These are phyloP conservation scores for Cyprinus carpio DNA, from an alignment of 2,113 vertebrate species.

Conservation along the genomic window DNA sequence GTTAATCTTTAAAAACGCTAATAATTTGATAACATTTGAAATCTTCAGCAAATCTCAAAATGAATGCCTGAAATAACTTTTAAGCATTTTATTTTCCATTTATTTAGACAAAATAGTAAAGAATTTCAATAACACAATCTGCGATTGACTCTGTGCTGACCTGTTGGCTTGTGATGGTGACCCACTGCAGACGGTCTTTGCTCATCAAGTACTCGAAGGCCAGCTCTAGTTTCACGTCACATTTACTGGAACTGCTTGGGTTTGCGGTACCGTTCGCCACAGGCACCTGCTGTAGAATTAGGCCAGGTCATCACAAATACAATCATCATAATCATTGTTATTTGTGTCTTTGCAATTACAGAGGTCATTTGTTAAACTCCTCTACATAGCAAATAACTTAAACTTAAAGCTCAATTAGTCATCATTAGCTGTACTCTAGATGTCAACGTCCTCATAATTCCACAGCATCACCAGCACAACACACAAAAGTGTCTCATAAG, in stretches of 20 bases:
- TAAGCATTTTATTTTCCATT: neutral
- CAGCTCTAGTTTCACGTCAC: conserved; percentile 93
- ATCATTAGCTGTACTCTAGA: conserved; percentile 11
- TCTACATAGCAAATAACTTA: neutral
- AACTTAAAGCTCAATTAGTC: conserved; percentile 33
- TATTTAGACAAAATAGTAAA: neutral
- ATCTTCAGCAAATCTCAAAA: no score
- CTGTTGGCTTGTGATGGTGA: conserved; percentile 98
- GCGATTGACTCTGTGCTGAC: conserved; percentile 64
- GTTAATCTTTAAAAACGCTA: no score
- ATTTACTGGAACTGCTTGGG: conserved; percentile 80
- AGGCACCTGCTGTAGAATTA: conserved; percentile 80
- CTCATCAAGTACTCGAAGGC: conserved; percentile 99
- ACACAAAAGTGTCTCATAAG: neutral
- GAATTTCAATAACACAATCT: neutral
- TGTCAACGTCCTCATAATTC: conserved; percentile 10
- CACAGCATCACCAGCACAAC: neutral
- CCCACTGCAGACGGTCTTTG: conserved; percentile 97
- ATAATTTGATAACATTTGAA: no score
- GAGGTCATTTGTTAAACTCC: neutral
- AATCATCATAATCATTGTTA: conserved; percentile 14
- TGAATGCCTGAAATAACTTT: no score
- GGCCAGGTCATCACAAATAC: neutral
- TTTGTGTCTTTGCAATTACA: neutral
- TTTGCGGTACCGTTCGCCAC: conserved; percentile 81